Percentiles rank a stretch among this genome's conserved stretches.
These are phyloP conservation scores for Strigamia maritima DNA, from an alignment of 2,888 invertebrate genomes.

Conservation along the genomic window DNA sequence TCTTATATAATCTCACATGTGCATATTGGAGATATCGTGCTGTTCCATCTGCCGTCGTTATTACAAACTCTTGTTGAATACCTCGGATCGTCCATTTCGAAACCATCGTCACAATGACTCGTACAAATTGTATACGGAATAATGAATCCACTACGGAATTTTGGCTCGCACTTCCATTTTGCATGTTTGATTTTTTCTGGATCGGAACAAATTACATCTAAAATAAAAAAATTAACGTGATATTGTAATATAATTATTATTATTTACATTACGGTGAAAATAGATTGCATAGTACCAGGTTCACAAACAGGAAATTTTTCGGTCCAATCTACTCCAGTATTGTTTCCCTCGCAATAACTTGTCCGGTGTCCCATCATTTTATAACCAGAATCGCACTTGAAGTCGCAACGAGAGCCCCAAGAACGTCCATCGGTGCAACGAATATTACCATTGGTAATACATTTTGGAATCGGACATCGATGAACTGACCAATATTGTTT, in stretches of 20 bases:
- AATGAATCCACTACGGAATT: too few species aligned
- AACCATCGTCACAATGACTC: too few species aligned
- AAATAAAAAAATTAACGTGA: too few species aligned
- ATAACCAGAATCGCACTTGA: neutral
- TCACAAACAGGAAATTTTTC: neutral
- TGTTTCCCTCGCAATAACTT: neutral
- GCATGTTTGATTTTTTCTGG: too few species aligned
- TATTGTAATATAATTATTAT: too few species aligned
- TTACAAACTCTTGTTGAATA: too few species aligned
- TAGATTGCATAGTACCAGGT: neutral
- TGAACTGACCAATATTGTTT: neutral
- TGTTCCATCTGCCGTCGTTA: too few species aligned
- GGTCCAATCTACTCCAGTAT: neutral
- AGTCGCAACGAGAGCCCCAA: conserved; percentile 23
- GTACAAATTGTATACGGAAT: neutral
- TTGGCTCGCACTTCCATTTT: too few species aligned
- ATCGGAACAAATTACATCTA: too few species aligned
- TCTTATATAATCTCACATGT: too few species aligned
- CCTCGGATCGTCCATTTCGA: too few species aligned
- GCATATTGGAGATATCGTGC: too few species aligned
- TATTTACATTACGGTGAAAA: neutral
- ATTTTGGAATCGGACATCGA: neutral
- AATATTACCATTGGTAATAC: neutral
- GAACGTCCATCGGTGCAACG: conserved; percentile 4
- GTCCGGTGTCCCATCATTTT: neutral